Evolutionary conservation across 2,888 invertebrate genomes (phyloP).

Genomic region (Drosophila putrida): DNA sequence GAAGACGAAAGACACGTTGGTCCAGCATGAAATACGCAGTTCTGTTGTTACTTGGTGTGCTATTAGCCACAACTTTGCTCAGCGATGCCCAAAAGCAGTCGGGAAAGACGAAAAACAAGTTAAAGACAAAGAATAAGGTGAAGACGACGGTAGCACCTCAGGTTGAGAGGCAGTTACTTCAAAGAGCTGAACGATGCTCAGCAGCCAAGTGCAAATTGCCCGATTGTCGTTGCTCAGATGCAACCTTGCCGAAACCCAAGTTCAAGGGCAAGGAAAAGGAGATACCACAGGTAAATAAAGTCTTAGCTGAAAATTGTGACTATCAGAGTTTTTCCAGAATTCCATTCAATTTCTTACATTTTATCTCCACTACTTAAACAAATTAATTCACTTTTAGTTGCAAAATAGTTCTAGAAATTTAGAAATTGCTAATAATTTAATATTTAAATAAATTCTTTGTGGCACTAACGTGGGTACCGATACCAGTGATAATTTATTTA

Average conservation of each 20-base stretch:
- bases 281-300: conserved; percentile 80
- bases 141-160: conserved; percentile 15
- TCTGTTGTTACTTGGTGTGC: conserved; percentile 52
- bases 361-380: too few species aligned
- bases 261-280: conserved; percentile 72
- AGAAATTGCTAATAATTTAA: too few species aligned
- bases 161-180: conserved; percentile 22
- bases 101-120: conserved; percentile 54
- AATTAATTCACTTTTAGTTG: too few species aligned
- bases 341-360: too few species aligned
- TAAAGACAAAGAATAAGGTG: conserved; percentile 52
- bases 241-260: conserved; percentile 66
- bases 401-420: too few species aligned
- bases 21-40: conserved; percentile 55
- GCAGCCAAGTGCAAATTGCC: conserved; percentile 72
- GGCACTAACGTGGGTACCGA: too few species aligned
- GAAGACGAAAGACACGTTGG: conserved; percentile 13
- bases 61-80: conserved; percentile 41
- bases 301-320: too few species aligned
- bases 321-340: too few species aligned
- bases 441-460: too few species aligned
- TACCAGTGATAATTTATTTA: too few species aligned
- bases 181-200: conserved; percentile 66
- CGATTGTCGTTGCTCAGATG: conserved; percentile 82
- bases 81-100: conserved; percentile 39